These are phyloP conservation scores for Lepidothrix coronata DNA, from an alignment of 2,113 vertebrate species.

Conservation along the genomic window DNA sequence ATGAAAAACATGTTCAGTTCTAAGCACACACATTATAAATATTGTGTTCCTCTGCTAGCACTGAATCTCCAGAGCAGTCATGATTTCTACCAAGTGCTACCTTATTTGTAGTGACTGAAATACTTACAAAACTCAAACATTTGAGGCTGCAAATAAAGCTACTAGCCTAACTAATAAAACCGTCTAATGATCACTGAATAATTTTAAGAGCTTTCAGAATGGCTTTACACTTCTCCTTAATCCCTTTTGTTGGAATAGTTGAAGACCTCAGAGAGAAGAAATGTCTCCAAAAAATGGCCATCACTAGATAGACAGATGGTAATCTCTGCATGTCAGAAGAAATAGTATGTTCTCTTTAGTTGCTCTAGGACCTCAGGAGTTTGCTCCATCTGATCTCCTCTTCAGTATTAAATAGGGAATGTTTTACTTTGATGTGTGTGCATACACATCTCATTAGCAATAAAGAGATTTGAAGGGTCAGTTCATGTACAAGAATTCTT, in stretches of 20 bases:
- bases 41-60: neutral
- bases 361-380: neutral
- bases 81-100: neutral
- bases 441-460: neutral
- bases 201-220: neutral
- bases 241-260: neutral
- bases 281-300: neutral
- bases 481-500: neutral
- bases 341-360: neutral
- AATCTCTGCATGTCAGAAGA: neutral
- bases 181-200: neutral
- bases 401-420: neutral
- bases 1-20: neutral
- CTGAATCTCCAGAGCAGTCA: neutral
- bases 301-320: neutral
- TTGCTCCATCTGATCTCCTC: neutral
- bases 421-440: neutral
- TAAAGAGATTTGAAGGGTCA: neutral
- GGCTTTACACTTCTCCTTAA: neutral
- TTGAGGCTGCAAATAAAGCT: neutral
- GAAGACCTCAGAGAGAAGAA: neutral
- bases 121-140: neutral
- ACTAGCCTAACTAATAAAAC: neutral
- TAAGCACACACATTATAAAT: neutral
- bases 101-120: neutral